Percentiles rank a stretch among this genome's conserved stretches.
These are phyloP conservation scores for Aphrophora alni DNA, from an alignment of 2,888 invertebrate species.

Conservation along the genomic window DNA sequence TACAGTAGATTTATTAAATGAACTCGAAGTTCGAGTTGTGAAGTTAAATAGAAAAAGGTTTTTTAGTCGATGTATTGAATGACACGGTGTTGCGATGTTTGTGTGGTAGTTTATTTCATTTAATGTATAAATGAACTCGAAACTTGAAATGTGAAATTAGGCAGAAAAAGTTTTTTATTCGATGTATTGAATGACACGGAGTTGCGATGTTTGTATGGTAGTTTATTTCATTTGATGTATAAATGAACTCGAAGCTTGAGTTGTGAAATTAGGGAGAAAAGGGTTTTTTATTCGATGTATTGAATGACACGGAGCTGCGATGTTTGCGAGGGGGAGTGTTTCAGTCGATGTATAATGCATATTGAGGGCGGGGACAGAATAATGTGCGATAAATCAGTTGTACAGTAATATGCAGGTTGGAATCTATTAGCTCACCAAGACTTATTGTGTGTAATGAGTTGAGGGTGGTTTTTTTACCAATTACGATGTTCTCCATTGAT, in stretches of 20 bases:
- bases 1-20: no score
- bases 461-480: neutral
- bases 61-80: neutral
- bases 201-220: no score
- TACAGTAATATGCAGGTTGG: constrained; percentile 2
- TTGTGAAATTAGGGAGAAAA: no score
- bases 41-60: no score
- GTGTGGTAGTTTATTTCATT: neutral
- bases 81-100: neutral
- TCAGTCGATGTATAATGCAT: neutral
- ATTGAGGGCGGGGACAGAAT: neutral
- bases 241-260: no score
- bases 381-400: neutral
- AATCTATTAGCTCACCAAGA: neutral
- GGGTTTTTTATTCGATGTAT: no score
- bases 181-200: no score
- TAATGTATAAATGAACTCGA: no score
- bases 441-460: constrained; percentile 1
- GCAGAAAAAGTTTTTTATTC: no score
- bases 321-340: constrained; percentile 9
- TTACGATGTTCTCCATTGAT: neutral
- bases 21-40: no score
- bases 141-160: no score
- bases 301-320: neutral
- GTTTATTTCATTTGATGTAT: no score